Conservation (phyloP, 2,888 invertebrate genomes). For the Nomada fabriciana region DNA sequence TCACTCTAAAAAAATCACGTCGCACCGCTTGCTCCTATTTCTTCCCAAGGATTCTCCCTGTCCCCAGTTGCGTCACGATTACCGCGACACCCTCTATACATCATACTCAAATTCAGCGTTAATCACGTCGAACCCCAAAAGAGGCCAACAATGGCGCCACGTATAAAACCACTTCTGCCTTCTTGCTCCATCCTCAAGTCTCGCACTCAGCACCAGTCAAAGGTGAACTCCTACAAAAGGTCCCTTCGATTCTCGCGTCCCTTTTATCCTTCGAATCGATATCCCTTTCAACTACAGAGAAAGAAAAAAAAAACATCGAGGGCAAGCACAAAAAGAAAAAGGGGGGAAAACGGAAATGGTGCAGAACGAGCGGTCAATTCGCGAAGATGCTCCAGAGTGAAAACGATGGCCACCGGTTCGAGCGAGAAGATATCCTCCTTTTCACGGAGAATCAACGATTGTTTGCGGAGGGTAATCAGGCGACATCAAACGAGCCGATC, state of each 20-base stretch:
- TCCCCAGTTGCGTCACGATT: too few species aligned
- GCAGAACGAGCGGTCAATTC: conserved; percentile 48
- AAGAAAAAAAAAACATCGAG: background rate
- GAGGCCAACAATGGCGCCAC: background rate
- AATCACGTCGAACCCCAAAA: conserved; percentile 1
- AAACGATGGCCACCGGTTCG: background rate
- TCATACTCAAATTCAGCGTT: background rate
- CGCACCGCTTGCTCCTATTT: too few species aligned
- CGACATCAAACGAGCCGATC: conserved; percentile 84
- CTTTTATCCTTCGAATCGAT: conserved; percentile 35
- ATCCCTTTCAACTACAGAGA: conserved; percentile 17
- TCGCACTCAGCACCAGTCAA: conserved; percentile 8
- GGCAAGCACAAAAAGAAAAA: background rate
- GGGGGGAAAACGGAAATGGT: conserved; percentile 28
- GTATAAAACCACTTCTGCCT: background rate
- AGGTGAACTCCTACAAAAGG: conserved; percentile 30
- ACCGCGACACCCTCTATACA: background rate
- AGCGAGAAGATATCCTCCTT: conserved; percentile 45
- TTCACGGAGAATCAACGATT: conserved; percentile 81
- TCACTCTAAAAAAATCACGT: too few species aligned
- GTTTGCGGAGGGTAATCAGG: conserved; percentile 84
- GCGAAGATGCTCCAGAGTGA: conserved; percentile 38
- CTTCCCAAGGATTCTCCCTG: too few species aligned
- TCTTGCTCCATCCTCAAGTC: conserved; percentile 9
- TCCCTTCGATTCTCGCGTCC: conserved; percentile 35